Evolutionary conservation across 2,888 invertebrate species (phyloP).

Genomic region (Orchesellides sinensis): DNA sequence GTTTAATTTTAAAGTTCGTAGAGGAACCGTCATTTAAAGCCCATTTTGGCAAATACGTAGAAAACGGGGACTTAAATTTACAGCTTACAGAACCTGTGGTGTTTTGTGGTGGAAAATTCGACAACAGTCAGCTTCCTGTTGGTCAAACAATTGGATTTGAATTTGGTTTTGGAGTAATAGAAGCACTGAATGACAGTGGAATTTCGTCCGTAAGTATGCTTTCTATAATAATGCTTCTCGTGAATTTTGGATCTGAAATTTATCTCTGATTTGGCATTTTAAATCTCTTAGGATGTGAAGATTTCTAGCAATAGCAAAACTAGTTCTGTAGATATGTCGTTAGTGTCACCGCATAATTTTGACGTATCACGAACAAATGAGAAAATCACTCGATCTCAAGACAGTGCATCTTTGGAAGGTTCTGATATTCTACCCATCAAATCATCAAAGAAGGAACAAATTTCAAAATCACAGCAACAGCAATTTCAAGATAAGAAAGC

Average conservation of each 20-base stretch:
- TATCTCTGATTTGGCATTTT: background rate
- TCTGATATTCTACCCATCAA: background rate
- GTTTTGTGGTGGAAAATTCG: slow-evolving; percentile 71
- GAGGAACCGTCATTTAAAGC: no score
- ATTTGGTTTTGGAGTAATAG: slow-evolving; percentile 67
- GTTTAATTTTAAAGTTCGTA: no score
- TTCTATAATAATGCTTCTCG: background rate
- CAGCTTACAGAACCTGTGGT: slow-evolving; percentile 63
- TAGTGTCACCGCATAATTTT: background rate
- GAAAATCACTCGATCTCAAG: slow-evolving; percentile 12
- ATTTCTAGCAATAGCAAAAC: background rate
- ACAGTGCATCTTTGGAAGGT: background rate
- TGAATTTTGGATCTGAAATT: no score
- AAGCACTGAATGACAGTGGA: slow-evolving; percentile 47
- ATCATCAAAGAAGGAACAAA: background rate
- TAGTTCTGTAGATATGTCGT: background rate
- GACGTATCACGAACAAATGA: background rate
- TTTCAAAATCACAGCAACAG: background rate
- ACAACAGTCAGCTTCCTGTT: slow-evolving; percentile 56
- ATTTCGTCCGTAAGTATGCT: background rate
- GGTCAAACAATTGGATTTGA: slow-evolving; percentile 50
- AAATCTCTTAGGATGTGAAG: background rate
- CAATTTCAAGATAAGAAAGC: background rate
- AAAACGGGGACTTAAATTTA: slow-evolving; percentile 18
- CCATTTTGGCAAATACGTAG: no score